Conservation (phyloP, 2,797 vertebrate species). For the Emys orbicularis region DNA sequence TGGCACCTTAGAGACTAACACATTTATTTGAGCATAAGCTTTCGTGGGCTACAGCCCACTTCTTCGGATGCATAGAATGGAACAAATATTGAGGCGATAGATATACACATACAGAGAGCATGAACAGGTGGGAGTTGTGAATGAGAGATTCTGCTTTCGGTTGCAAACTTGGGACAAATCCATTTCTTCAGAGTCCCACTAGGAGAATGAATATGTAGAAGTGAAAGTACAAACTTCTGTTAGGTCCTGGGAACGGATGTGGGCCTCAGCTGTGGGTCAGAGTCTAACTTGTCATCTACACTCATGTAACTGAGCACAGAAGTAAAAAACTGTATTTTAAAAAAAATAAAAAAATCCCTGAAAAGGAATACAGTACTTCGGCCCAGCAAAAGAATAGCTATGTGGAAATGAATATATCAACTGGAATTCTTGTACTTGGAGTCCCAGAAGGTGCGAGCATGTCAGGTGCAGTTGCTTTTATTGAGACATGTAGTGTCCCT, state of each 20-base stretch:
- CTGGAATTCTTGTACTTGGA: neutral
- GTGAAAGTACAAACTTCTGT: neutral
- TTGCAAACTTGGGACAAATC: neutral
- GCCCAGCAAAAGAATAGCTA: accelerated
- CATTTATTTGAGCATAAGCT: too few relatives aligned
- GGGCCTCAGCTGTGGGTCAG: neutral
- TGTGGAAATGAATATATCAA: neutral
- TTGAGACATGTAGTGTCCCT: accelerated
- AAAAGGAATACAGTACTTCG: neutral
- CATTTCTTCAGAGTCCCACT: neutral
- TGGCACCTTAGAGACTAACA: too few relatives aligned
- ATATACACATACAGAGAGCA: too few relatives aligned
- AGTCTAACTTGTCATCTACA: neutral
- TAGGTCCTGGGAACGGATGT: neutral
- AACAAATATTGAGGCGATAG: too few relatives aligned
- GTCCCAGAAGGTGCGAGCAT: accelerated
- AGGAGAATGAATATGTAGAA: accelerated
- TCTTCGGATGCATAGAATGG: too few relatives aligned
- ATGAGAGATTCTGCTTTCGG: neutral
- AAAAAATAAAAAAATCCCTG: neutral
- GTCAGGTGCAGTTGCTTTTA: neutral
- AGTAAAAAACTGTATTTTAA: accelerated
- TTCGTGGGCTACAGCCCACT: too few relatives aligned
- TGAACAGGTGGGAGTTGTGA: neutral
- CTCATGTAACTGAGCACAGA: neutral